A percentile compares a stretch with the other conserved stretches of the same genome.
Evolutionary conservation across 2,888 invertebrate species (phyloP).

Genomic region (Auanema freiburgensis): DNA sequence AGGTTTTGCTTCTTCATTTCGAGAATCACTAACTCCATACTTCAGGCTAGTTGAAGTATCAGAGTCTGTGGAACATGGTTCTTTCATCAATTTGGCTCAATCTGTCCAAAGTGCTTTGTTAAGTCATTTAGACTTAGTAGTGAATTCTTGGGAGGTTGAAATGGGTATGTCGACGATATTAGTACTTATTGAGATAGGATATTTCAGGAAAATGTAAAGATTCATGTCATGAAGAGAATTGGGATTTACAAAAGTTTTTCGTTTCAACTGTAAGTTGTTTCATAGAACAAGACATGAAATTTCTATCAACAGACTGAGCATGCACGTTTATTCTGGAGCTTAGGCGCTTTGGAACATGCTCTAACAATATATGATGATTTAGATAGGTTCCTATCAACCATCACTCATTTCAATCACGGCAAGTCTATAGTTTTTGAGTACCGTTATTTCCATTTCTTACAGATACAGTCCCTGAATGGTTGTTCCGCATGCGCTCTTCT

Average conservation of each 20-base stretch:
- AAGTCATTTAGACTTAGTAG: conserved; percentile 37
- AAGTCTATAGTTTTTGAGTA: neutral
- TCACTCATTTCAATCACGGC: conserved; percentile 11
- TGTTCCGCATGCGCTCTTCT: conserved; percentile 7
- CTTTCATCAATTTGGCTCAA: conserved; percentile 32
- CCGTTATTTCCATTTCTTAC: neutral
- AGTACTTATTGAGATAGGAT: no score
- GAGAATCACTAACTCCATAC: no score
- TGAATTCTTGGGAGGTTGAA: conserved; percentile 37
- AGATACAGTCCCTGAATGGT: conserved; percentile 9
- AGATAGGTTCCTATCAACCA: conserved; percentile 35
- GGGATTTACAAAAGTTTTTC: neutral
- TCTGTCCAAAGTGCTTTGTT: conserved; percentile 32
- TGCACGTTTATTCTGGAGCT: conserved; percentile 41
- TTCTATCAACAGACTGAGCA: conserved; percentile 31
- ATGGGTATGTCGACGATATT: neutral
- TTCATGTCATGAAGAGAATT: neutral
- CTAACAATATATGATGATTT: conserved; percentile 45
- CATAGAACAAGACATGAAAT: no score
- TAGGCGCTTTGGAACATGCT: conserved; percentile 45
- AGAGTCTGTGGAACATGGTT: conserved; percentile 41
- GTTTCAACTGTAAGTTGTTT: conserved; percentile 5
- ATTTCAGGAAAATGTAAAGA: neutral
- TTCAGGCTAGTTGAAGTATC: conserved; percentile 41
- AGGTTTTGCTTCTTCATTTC: conserved; percentile 20